A percentile compares a stretch with the other conserved stretches of the same genome.
These are phyloP conservation scores for Plectrocnemia conspersa DNA, from an alignment of 1,140 invertebrate species.

Conservation along the genomic window DNA sequence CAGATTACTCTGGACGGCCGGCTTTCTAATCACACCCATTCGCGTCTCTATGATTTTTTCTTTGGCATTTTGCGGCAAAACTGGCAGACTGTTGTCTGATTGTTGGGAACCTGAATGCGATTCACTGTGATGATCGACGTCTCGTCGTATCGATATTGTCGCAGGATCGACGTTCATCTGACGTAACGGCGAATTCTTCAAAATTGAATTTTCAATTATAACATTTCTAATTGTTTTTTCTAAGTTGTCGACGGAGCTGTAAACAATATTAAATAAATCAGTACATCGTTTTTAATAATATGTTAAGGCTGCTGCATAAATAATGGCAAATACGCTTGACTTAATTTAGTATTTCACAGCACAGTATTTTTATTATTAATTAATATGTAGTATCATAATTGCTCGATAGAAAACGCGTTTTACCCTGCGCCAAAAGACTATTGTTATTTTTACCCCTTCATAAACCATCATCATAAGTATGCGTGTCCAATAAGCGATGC, in stretches of 20 bases:
- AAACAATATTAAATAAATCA: slow-evolving; percentile 42
- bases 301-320: no score
- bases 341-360: no score
- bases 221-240: slow-evolving; percentile 64
- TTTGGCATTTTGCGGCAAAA: slow-evolving; percentile 40
- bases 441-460: no score
- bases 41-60: slow-evolving; percentile 47
- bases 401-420: no score
- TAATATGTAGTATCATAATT: no score
- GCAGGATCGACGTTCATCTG: slow-evolving; percentile 63
- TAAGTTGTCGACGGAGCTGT: slow-evolving; percentile 58
- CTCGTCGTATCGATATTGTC: slow-evolving; percentile 60
- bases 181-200: slow-evolving; percentile 59
- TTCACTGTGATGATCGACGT: slow-evolving; percentile 50
- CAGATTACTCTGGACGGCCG: slow-evolving; percentile 45
- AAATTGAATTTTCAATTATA: slow-evolving; percentile 62
- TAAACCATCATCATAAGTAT: no score
- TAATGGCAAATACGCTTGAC: no score
- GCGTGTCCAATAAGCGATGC: no score
- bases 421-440: no score
- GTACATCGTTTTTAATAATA: no score
- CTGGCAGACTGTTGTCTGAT: slow-evolving; percentile 39
- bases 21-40: slow-evolving; percentile 51
- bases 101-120: slow-evolving; percentile 45
- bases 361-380: no score